phyloP scores from a whole-genome alignment of 2,113 vertebrate species.

The Montifringilla adamsi region DNA sequence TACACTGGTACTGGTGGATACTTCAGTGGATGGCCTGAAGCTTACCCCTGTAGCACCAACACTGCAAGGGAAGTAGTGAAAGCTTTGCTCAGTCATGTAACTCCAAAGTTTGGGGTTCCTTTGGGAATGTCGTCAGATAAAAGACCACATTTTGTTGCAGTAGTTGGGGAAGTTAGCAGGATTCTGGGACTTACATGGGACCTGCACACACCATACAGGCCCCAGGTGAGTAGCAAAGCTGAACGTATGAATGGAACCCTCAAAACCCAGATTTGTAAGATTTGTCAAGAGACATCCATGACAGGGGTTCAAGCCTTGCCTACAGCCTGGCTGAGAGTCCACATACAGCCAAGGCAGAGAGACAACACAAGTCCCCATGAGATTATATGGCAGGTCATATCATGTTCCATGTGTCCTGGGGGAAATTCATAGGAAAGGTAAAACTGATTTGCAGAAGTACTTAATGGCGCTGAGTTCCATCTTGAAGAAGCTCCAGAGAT shows the following conservation, averaged over 20 bases:
- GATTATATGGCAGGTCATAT: background rate
- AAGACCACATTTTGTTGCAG: background rate
- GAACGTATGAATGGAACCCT: background rate
- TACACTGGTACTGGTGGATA: no score
- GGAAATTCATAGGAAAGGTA: background rate
- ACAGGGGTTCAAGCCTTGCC: background rate
- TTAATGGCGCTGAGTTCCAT: background rate
- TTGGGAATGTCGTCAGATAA: background rate
- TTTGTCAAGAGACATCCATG: background rate
- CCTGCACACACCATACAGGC: background rate
- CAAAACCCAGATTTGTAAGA: no score
- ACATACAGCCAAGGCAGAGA: background rate
- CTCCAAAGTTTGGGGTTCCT: background rate
- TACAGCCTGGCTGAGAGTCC: background rate
- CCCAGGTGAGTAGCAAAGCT: background rate
- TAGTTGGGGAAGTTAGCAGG: background rate
- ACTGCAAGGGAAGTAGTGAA: background rate
- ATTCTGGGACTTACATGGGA: background rate
- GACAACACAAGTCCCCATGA: no score
- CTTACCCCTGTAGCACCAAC: no score
- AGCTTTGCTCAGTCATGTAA: background rate
- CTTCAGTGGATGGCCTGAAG: no score
- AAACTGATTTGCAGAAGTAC: background rate
- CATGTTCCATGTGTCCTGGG: background rate
- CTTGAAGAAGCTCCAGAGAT: background rate